Evolutionary conservation across 2,113 vertebrate species (phyloP), one percentile per base, ranked within the genome.

Genomic region (Coregonus clupeaformis): DNA sequence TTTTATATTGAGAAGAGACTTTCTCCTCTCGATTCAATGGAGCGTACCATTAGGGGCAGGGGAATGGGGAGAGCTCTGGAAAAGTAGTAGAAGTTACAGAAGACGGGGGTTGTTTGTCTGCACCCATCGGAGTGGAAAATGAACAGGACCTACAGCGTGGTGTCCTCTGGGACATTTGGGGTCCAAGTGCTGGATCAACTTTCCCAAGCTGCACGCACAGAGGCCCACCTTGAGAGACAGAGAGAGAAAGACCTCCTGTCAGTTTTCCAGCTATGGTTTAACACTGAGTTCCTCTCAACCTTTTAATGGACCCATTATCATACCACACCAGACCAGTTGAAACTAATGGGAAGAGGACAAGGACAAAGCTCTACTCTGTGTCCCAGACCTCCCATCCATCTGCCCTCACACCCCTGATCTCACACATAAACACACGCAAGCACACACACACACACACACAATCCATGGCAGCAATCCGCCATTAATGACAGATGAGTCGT

Each of bases 271-370:
- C 32, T 25, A 7, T 11, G 22, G 20, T 65, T 45, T 30, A 67
- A 20, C 73, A 60, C 62, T 67, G 12, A 75, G 60, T 49, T 71
- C 55, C 59, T 59, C 68, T 70, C 67, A 60, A 20, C 65, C 75
- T 18, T 42, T 29, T 60, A 77, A 81, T 60, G 71, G 71, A 64
- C 45, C 69, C 36, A 52, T 74, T 75, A 79, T 72, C 60, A 65
- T 65, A 49, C 66, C 60, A 65, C 55, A 49, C 66, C 71, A 60
- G 76, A 76, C 76, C 82, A 74, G 78, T 85, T 71, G 63, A 77
- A 73, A 80, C 77, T 84, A 87, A 89, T 79, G 79, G 74, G 78
- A 85, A 62, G 78, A 82, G 63, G 78, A 82, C 47, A 11, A 13
- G 78, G 76, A 80, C 83, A 83, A 81, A 77, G 79, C 73, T 77